Base-by-base conservation (phyloP, 1,140 invertebrate species). In the Pseudomyrmex cubaensis region DNA sequence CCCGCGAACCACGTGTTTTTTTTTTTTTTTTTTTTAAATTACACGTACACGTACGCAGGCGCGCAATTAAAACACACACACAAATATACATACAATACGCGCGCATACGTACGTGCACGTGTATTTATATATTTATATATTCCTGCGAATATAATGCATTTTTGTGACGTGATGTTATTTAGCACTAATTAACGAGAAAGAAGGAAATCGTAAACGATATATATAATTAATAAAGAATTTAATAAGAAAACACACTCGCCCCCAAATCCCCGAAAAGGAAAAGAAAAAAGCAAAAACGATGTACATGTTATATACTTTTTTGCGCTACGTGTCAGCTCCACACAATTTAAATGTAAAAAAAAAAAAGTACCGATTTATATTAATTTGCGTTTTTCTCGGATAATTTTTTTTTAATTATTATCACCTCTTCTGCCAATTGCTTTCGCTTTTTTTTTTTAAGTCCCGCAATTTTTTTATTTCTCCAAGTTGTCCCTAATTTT, bases 81-180 rank as follows among this genome's bases (percentile, higher is more conserved):
- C 20, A 20, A 0, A 20, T 20, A 20, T 20, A 20, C 20, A 20
- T 20, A 20, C 20, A 20, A 20, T 20, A 20, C 0, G 20, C 35
- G 35, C 35, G 35, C 35, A 35, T 35, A 35, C 35, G 35, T 35
- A 35, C 35, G 35, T 35, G 35, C 4, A 35, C 35, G 35, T 7
- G 35, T 35, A 35, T 7, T 35, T 95, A 95, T 96, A 96, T 96
- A 96, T 96, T 96, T 35, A 35, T 35, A 96, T 96, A 96, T 96
- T 96, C 95, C 95, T 96, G 96, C 96, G 96, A 95, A 96, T 96
- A 96, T 35, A 35, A 35, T 96, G 96, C 93, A 93, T 93, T 93
- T 80, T 96, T 96, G 96, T 96, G 96, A 96, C 96, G 96, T 96
- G 96, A 96, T 96, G 95, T 96, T 96, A 96, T 96, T 96, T 96